Conservation (phyloP, 2,113 vertebrate genomes). For the Cololabis saira region DNA sequence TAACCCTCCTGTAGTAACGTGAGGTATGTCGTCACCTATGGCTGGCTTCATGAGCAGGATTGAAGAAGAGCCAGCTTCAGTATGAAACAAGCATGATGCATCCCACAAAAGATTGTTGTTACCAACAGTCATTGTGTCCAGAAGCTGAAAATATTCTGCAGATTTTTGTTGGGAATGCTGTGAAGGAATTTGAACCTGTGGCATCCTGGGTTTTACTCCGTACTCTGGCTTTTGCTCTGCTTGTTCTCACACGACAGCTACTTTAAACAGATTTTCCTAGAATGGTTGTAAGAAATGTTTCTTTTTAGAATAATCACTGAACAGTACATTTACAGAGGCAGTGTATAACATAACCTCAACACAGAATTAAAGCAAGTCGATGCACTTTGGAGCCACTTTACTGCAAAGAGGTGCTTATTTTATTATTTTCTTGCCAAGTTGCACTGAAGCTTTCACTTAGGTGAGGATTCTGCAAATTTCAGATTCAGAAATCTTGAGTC, state of each 20-base stretch:
- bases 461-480: too few relatives aligned
- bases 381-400: too few relatives aligned
- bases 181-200: neutral
- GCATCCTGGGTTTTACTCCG: neutral
- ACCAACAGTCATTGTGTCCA: neutral
- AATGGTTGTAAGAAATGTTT: too few relatives aligned
- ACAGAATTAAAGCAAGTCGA: too few relatives aligned
- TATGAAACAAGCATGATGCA: constrained; percentile 1
- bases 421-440: too few relatives aligned
- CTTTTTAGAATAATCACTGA: neutral
- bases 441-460: too few relatives aligned
- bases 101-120: neutral
- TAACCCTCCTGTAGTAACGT: neutral
- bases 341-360: too few relatives aligned
- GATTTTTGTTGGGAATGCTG: neutral
- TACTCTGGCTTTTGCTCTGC: neutral
- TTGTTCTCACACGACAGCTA: too few relatives aligned
- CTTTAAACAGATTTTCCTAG: neutral
- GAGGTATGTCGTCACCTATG: neutral
- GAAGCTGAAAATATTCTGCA: neutral
- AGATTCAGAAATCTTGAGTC: too few relatives aligned
- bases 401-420: too few relatives aligned
- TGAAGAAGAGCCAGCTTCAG: neutral
- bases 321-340: neutral
- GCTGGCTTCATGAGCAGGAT: neutral